Conservation (phyloP, 2,888 invertebrate species). For the Cyclophora punctaria region DNA sequence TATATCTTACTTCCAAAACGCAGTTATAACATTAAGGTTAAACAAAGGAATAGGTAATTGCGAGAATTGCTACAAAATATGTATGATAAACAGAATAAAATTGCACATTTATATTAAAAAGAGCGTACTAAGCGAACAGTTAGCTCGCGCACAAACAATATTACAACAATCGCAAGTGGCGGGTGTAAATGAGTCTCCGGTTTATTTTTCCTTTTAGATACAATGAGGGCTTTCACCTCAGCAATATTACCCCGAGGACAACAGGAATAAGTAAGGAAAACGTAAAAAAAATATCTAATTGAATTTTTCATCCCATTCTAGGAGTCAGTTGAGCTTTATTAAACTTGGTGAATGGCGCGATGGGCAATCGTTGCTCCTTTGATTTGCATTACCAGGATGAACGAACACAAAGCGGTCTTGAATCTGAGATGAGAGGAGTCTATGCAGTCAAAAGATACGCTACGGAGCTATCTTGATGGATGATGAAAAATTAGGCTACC, state of each 20-base stretch:
- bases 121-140: conserved; percentile 25
- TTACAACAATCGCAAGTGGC: conserved; percentile 40
- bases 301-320: conserved; percentile 54
- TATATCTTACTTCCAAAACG: neutral
- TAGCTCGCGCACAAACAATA: conserved; percentile 37
- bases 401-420: conserved; percentile 35
- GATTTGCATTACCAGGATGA: conserved; percentile 50
- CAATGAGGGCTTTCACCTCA: conserved; percentile 31
- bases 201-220: conserved; percentile 37
- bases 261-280: conserved; percentile 34
- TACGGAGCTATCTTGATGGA: too few species aligned
- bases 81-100: conserved; percentile 1
- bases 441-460: too few species aligned
- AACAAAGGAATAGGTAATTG: conserved; percentile 10
- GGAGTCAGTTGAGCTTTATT: conserved; percentile 35
- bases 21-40: conserved; percentile 26
- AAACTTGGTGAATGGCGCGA: conserved; percentile 46
- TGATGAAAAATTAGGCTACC: too few species aligned
- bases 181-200: conserved; percentile 39
- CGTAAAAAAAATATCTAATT: conserved; percentile 54
- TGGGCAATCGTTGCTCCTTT: conserved; percentile 45
- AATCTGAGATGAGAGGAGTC: too few species aligned
- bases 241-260: conserved; percentile 39
- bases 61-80: conserved; percentile 36
- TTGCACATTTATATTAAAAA: neutral